Conservation (phyloP, 2,888 invertebrate species). For the Diplolepis rosae region DNA sequence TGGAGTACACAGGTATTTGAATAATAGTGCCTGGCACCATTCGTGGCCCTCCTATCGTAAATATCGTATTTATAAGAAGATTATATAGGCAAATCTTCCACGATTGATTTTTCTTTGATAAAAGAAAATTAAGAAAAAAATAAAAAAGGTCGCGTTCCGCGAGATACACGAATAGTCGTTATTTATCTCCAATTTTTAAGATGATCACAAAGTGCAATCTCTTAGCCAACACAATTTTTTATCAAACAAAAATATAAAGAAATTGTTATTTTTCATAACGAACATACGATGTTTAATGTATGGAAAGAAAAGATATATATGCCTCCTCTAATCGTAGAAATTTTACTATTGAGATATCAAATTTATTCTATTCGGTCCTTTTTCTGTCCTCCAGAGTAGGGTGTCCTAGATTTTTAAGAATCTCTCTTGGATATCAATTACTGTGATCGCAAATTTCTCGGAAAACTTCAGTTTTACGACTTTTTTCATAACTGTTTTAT, state of each 20-base stretch:
- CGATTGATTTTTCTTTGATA: constrained; percentile 30
- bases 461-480: constrained; percentile 1
- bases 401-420: constrained; percentile 8
- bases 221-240: constrained; percentile 71
- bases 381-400: neutral
- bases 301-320: constrained; percentile 52
- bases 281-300: constrained; percentile 47
- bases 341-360: constrained; percentile 60
- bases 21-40: constrained; percentile 74
- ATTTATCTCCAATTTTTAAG: constrained; percentile 68
- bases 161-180: constrained; percentile 42
- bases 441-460: constrained; percentile 7
- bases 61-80: constrained; percentile 44
- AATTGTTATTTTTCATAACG: constrained; percentile 73
- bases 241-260: constrained; percentile 68
- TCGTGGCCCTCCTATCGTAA: constrained; percentile 71
- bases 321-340: constrained; percentile 68
- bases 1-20: constrained; percentile 71
- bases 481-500: neutral
- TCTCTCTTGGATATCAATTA: neutral
- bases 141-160: neutral
- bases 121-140: constrained; percentile 29
- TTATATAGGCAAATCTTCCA: constrained; percentile 19
- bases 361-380: constrained; percentile 13
- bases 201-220: constrained; percentile 74